Evolutionary conservation across 2,888 invertebrate species (phyloP).

Genomic region (Thelaira solivaga): DNA sequence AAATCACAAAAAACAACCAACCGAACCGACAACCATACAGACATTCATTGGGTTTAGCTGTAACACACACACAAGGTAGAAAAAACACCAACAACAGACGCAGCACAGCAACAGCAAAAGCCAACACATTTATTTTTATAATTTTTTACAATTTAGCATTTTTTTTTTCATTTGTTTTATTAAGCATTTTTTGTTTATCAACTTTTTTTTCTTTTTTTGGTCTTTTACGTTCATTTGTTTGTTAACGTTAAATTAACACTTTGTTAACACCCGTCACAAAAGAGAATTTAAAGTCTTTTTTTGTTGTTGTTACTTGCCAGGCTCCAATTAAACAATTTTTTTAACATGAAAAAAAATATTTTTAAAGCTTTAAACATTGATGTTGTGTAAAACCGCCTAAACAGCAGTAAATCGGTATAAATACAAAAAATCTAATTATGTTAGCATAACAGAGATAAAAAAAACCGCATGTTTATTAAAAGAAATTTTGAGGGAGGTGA

Average conservation of each 20-base stretch:
- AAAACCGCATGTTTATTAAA: not conserved
- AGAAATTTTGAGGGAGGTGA: slow-evolving; percentile 9
- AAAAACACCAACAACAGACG: not conserved
- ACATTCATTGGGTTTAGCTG: slow-evolving; percentile 29
- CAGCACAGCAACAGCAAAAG: slow-evolving; percentile 21
- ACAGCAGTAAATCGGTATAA: slow-evolving; percentile 19
- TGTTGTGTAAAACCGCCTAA: not conserved
- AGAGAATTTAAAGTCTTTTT: slow-evolving; percentile 54
- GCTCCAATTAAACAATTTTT: too few species aligned
- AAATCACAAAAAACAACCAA: slow-evolving; percentile 19
- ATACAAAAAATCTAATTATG: slow-evolving; percentile 20
- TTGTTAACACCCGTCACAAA: slow-evolving; percentile 68
- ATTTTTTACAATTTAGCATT: slow-evolving; percentile 53
- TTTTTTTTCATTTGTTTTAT: slow-evolving; percentile 42
- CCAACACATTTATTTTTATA: slow-evolving; percentile 61
- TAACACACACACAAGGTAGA: slow-evolving; percentile 32
- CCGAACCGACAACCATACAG: slow-evolving; percentile 17
- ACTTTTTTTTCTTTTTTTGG: not conserved
- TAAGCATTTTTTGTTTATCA: slow-evolving; percentile 1
- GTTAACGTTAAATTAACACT: slow-evolving; percentile 75
- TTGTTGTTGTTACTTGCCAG: not conserved
- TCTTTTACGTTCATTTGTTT: slow-evolving; percentile 49
- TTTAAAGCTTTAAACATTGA: slow-evolving; percentile 23
- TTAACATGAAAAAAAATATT: slow-evolving; percentile 23
- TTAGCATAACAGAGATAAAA: not conserved